A percentile compares a stretch with the other conserved stretches of the same genome.
These are phyloP conservation scores for Gavia stellata DNA, from an alignment of 2,113 vertebrate genomes.

Conservation along the genomic window DNA sequence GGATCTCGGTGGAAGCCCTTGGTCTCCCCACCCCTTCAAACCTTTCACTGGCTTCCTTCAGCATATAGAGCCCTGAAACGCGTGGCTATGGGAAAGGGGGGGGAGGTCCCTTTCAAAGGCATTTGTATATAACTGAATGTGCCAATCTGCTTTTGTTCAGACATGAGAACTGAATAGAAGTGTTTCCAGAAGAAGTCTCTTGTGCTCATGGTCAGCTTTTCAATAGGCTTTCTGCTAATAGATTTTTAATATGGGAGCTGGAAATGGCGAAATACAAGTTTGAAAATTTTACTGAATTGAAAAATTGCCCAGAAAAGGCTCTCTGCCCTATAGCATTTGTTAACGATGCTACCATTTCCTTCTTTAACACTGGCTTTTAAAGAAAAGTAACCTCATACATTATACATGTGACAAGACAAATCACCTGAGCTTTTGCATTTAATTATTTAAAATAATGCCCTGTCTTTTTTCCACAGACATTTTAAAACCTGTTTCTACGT, in stretches of 20 bases:
- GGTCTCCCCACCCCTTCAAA: conserved; percentile 37
- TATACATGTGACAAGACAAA: conserved; percentile 12
- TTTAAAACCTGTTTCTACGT: neutral
- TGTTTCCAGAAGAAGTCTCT: conserved; percentile 59
- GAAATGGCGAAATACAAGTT: conserved; percentile 7
- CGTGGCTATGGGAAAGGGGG: conserved; percentile 64
- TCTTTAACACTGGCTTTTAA: neutral
- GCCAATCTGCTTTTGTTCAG: conserved; percentile 69
- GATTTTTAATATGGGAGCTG: conserved; percentile 64
- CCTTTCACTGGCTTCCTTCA: conserved; percentile 57
- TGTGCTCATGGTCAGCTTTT: conserved; percentile 44
- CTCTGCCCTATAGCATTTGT: neutral
- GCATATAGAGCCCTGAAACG: conserved; percentile 55
- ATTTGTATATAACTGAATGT: conserved; percentile 54
- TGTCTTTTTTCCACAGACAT: neutral
- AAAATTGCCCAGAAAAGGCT: conserved; percentile 17
- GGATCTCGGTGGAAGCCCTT: conserved; percentile 49
- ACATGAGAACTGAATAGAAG: conserved; percentile 59
- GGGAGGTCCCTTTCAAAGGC: conserved; percentile 35
- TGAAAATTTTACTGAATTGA: conserved; percentile 31
- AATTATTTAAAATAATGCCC: neutral
- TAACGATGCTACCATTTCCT: neutral
- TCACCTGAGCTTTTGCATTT: conserved; percentile 2
- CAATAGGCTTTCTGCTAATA: conserved; percentile 58
- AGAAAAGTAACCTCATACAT: neutral